These are phyloP conservation scores for Sisyra terminalis DNA, from an alignment of 2,888 invertebrate species.

Conservation along the genomic window DNA sequence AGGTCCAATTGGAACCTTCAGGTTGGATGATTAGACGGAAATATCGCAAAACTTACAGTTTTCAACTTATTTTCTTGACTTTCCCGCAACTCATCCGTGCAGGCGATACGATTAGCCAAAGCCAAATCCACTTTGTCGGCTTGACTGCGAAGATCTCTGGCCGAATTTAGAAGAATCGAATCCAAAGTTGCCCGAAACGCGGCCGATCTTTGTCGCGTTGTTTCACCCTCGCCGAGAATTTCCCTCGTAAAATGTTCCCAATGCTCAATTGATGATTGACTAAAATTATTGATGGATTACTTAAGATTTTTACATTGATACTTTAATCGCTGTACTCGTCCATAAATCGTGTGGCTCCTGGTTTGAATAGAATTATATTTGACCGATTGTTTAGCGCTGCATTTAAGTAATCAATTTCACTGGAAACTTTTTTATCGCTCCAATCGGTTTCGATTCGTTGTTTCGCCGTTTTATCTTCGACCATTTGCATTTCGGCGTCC, in stretches of 20 bases:
- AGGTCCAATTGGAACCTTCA: no score
- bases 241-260: slow-evolving; percentile 76
- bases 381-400: slow-evolving; percentile 52
- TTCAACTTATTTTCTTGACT: slow-evolving; percentile 52
- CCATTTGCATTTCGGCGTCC: slow-evolving; percentile 51
- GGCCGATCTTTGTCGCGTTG: slow-evolving; percentile 56
- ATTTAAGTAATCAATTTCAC: slow-evolving; percentile 56
- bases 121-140: slow-evolving; percentile 68
- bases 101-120: slow-evolving; percentile 55
- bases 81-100: slow-evolving; percentile 56
- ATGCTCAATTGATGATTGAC: slow-evolving; percentile 68
- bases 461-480: slow-evolving; percentile 64
- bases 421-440: slow-evolving; percentile 76
- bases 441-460: slow-evolving; percentile 75
- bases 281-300: slow-evolving; percentile 23
- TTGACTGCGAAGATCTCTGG: slow-evolving; percentile 66
- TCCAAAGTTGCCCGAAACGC: slow-evolving; percentile 54
- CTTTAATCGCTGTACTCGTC: slow-evolving; percentile 42
- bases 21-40: no score
- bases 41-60: slow-evolving; percentile 29
- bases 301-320: not conserved
- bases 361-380: slow-evolving; percentile 55
- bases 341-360: slow-evolving; percentile 64
- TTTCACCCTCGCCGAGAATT: slow-evolving; percentile 56
- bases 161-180: slow-evolving; percentile 55